Evolutionary conservation across 2,113 vertebrate species (phyloP), one percentile per base, ranked within the genome.

Genomic region (Hoplias malabaricus): DNA sequence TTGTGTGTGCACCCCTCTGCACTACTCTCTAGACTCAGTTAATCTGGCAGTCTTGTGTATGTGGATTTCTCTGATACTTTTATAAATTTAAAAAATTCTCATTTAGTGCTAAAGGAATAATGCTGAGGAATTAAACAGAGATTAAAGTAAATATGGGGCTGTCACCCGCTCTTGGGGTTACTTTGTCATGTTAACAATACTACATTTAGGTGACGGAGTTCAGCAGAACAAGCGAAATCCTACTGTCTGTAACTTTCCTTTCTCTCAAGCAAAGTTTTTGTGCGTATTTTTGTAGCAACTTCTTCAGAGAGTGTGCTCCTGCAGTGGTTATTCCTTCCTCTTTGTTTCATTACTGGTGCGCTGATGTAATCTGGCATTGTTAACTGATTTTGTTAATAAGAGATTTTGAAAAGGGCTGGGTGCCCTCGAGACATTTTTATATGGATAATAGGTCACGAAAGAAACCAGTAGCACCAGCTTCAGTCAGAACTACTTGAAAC

Each of bases 311-410:
- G 29, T 57, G 27, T n/a, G 43, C 66, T 74, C 40, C 42, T 21
- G 23, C 54, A 21, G 57, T 34, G 31, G 46, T 69, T n/a, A n/a
- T n/a, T 46, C 53, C 27, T 57, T 27, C 40, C 48, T 19, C 65
- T 34, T 78, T 63, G 54, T 63, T 73, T 79, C 40, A 34, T n/a
- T 71, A 48, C 69, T 16, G 33, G 53, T 77, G 66, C 46, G 36
- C 79, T 89, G 86, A 90, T 89, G 62, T 48, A 80, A 87, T 82
- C 56, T 87, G 86, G 82, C 89, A 84, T 83, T 75, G 81, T 87
- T 89, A 90, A 90, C 88, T 88, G 88, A 89, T 91, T 86, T 82
- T 19, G 80, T 91, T 90, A 88, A 88, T 54, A 70, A 85, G 85
- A 79, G 82, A 43, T 82, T 79, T 80, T 77, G 86, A 78, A 79